Evolutionary conservation across 1,140 invertebrate species (phyloP).

Genomic region (Nixonia krombeini): DNA sequence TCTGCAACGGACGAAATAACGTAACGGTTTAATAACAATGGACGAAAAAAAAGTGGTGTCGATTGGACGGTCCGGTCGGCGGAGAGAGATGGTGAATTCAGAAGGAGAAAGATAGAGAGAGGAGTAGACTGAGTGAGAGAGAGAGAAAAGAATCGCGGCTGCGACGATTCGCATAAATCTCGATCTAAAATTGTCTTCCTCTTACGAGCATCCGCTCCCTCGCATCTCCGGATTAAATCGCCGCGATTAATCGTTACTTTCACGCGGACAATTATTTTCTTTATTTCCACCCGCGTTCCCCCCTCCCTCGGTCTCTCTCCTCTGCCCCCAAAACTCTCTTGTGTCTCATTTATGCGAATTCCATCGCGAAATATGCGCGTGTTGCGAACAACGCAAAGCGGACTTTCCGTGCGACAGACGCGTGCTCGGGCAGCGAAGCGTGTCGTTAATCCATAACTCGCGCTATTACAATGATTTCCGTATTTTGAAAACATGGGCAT

Average conservation of each 20-base stretch:
- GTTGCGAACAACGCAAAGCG: too few species aligned
- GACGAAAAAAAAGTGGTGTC: constrained; percentile 34
- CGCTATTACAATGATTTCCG: constrained; percentile 14
- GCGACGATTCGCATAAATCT: constrained; percentile 55
- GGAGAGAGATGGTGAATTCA: too few species aligned
- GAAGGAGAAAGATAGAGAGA: too few species aligned
- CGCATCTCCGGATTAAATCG: constrained; percentile 28
- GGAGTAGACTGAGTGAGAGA: too few species aligned
- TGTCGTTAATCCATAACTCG: constrained; percentile 12
- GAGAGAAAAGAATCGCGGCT: constrained; percentile 30
- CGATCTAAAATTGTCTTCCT: constrained; percentile 58
- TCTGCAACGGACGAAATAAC: neutral
- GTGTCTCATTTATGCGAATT: constrained; percentile 9
- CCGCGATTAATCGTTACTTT: constrained; percentile 34
- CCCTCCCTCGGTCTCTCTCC: constrained; percentile 34
- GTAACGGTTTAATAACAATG: neutral
- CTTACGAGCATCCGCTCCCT: constrained; percentile 14
- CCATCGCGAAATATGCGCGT: too few species aligned
- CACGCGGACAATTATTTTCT: constrained; percentile 30
- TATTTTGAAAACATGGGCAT: constrained; percentile 37
- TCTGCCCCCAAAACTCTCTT: constrained; percentile 24
- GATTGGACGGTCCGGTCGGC: too few species aligned
- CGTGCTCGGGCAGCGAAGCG: neutral
- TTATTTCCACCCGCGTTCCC: constrained; percentile 31
- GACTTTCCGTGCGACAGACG: too few species aligned